phyloP scores from a whole-genome alignment of 1,140 invertebrate genomes.

The Drosophila yakuba region DNA sequence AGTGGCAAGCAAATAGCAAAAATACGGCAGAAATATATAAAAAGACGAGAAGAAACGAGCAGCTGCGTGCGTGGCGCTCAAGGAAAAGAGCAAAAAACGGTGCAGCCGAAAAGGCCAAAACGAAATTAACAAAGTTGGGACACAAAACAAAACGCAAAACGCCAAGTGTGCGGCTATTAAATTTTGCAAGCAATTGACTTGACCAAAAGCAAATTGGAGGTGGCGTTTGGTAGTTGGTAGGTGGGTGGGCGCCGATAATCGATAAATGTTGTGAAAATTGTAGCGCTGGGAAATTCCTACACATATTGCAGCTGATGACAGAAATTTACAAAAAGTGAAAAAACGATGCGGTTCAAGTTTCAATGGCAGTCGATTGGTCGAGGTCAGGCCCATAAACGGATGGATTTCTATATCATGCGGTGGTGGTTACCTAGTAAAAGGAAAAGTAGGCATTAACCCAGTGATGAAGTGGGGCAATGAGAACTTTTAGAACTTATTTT shows the following conservation, averaged over 20 bases:
- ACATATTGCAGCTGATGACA: conserved; percentile 66
- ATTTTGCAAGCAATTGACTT: conserved; percentile 76
- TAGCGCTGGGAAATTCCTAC: conserved; percentile 68
- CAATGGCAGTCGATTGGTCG: conserved; percentile 33
- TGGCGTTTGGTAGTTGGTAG: background rate
- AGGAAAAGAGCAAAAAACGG: conserved; percentile 20
- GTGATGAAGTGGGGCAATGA: too few species aligned
- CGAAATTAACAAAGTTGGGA: conserved; percentile 52
- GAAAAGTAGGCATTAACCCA: too few species aligned
- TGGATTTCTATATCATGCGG: background rate
- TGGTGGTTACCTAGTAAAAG: too few species aligned
- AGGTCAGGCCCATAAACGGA: conserved; percentile 25
- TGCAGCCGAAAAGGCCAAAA: conserved; percentile 7
- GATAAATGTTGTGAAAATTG: conserved; percentile 76
- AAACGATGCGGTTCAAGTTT: conserved; percentile 33
- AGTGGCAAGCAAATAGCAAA: conserved; percentile 28
- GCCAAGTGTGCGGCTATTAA: conserved; percentile 63
- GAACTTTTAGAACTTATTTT: too few species aligned
- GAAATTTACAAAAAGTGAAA: conserved; percentile 51
- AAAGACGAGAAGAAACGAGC: conserved; percentile 50
- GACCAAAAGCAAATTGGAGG: conserved; percentile 30
- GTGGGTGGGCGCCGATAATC: conserved; percentile 60
- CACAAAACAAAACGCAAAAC: conserved; percentile 58
- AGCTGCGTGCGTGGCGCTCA: conserved; percentile 33
- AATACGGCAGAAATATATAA: background rate